Evolutionary conservation across 1,140 invertebrate species (phyloP).

Genomic region (Aricia agestis): DNA sequence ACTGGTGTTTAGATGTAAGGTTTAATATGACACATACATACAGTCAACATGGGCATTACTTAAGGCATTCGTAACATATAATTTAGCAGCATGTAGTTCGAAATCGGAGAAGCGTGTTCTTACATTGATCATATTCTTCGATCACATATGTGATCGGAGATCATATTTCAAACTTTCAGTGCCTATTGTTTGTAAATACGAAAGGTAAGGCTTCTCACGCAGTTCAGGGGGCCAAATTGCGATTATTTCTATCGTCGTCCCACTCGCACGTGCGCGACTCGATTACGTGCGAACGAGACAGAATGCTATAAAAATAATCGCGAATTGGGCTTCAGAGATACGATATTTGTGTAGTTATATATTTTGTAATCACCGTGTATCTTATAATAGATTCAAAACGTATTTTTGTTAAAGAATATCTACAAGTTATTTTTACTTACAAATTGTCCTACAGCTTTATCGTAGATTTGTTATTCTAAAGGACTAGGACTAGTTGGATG

Average conservation of each 20-base stretch:
- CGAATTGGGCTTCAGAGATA: conserved; percentile 55
- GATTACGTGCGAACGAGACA: too few relatives aligned
- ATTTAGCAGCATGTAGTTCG: conserved; percentile 36
- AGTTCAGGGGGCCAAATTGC: background rate
- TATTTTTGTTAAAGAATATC: conserved; percentile 54
- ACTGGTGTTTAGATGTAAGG: too few relatives aligned
- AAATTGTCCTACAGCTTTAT: conserved; percentile 10
- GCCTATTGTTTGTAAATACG: conserved; percentile 59
- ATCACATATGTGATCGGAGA: too few relatives aligned
- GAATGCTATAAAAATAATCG: background rate
- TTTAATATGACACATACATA: too few relatives aligned
- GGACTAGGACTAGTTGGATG: background rate
- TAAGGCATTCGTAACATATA: conserved; percentile 39
- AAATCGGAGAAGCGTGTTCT: background rate
- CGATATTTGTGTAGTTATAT: conserved; percentile 51
- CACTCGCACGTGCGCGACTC: background rate
- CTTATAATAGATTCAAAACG: conserved; percentile 9
- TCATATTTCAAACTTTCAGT: conserved; percentile 50
- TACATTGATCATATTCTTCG: conserved; percentile 39
- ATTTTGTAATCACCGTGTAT: conserved; percentile 43
- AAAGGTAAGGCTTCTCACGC: conserved; percentile 34
- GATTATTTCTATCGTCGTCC: conserved; percentile 7
- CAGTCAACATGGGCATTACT: conserved; percentile 34
- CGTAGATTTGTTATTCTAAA: conserved; percentile 6
- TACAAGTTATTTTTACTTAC: conserved; percentile 34